Conservation (phyloP, 1,140 invertebrate species). For the Macrocentrus cingulum region DNA sequence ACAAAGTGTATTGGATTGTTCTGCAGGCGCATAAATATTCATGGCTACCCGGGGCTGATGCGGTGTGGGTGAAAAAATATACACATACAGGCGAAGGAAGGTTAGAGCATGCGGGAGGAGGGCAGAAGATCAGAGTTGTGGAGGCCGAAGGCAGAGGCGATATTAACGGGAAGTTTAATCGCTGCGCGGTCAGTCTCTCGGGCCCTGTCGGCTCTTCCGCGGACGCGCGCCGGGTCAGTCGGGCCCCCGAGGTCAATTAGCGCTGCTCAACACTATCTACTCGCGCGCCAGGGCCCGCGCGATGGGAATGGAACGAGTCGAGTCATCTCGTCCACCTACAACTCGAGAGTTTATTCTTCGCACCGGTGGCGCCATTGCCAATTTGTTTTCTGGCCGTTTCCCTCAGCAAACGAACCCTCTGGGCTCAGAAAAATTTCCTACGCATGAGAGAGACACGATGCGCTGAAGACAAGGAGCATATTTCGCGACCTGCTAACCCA, state of each 20-base stretch:
- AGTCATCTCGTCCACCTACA: slow-evolving; percentile 11
- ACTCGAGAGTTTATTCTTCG: background rate
- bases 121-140: slow-evolving; percentile 1
- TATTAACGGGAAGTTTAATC: slow-evolving; percentile 59
- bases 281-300: slow-evolving; percentile 13
- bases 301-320: slow-evolving; percentile 16
- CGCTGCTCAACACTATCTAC: slow-evolving; percentile 54
- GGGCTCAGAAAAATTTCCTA: background rate
- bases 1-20: slow-evolving; percentile 36
- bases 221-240: slow-evolving; percentile 55
- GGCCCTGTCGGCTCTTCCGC: slow-evolving; percentile 5
- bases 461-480: slow-evolving; percentile 3
- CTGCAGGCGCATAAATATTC: slow-evolving; percentile 44
- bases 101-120: slow-evolving; percentile 15
- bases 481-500: slow-evolving; percentile 20
- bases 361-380: slow-evolving; percentile 18
- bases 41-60: slow-evolving; percentile 28
- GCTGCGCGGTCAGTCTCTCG: slow-evolving; percentile 46
- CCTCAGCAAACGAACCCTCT: no score
- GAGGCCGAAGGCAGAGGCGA: slow-evolving; percentile 38
- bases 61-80: slow-evolving; percentile 37
- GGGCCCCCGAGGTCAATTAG: slow-evolving; percentile 56
- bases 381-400: no score
- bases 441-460: no score
- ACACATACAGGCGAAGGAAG: slow-evolving; percentile 17